Evolutionary conservation across 2,888 invertebrate species (phyloP).

Genomic region (Micropterix aruncella): DNA sequence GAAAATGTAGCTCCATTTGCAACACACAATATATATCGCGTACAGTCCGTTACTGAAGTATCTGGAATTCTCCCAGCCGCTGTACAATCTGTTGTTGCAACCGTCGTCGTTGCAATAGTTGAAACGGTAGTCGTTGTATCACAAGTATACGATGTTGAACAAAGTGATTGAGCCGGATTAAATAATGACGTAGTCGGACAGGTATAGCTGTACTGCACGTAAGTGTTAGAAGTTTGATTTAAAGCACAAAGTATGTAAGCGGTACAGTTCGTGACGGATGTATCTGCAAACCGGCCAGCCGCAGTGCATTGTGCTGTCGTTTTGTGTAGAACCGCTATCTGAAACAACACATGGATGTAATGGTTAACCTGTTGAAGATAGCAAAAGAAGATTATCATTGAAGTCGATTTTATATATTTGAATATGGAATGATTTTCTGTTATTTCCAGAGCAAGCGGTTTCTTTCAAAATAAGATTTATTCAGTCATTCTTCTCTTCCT

Average conservation of each 20-base stretch:
- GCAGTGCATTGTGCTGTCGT: neutral
- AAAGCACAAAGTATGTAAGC: constrained; percentile 24
- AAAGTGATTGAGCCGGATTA: constrained; percentile 24
- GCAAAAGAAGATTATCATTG: too few relatives aligned
- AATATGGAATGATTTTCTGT: too few relatives aligned
- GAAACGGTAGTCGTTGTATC: neutral
- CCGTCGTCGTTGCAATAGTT: neutral
- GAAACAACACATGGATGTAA: too few relatives aligned
- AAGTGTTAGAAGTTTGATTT: constrained; percentile 16
- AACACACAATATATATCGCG: constrained; percentile 27
- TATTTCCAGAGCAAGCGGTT: too few relatives aligned
- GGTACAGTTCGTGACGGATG: constrained; percentile 22
- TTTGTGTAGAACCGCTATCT: neutral
- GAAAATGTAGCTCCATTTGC: constrained; percentile 17
- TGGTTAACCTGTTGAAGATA: too few relatives aligned
- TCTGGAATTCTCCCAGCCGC: constrained; percentile 27
- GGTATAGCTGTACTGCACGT: constrained; percentile 17
- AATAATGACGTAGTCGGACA: constrained; percentile 24
- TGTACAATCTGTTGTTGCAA: constrained; percentile 16
- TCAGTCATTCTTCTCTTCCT: too few relatives aligned
- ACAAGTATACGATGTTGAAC: constrained; percentile 18
- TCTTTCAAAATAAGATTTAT: too few relatives aligned
- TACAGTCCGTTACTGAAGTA: constrained; percentile 24
- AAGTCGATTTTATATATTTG: too few relatives aligned
- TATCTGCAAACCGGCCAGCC: constrained; percentile 15